Base-by-base conservation (phyloP, 2,888 invertebrate species). In the Meganola albula region DNA sequence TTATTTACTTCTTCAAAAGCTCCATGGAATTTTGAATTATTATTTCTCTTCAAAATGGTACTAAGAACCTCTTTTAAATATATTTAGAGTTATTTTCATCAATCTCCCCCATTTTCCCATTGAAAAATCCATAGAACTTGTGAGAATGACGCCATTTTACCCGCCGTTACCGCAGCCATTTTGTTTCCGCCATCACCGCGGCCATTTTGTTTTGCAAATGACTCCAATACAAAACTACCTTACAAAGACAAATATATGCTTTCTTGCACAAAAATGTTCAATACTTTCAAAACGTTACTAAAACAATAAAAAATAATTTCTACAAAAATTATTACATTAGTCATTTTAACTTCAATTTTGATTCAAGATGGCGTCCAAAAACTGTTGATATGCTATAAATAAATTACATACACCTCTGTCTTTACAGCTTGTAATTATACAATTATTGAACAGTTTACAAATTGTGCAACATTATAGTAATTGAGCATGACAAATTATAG, bases 191-290 rank as follows among this genome's bases (percentile, higher is more conserved):
- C 42, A 36, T 31, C 30, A 40, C 23, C 53, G 58, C n/a, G n/a
- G n/a, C n/a, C n/a, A n/a, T n/a, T n/a, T n/a, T n/a, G n/a, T 63
- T 63, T 65, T 63, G 62, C 75, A 68, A 62, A 71, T 53, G 63
- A 63, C 60, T 43, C 26, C 39, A 47, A 45, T 55, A 49, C 58
- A 53, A 59, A 58, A 58, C 60, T 62, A 64, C 58, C 67, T 65
- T 68, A 70, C 62, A 48, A 63, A 67, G 70, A 74, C 69, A 66
- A 69, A 63, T 63, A 68, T 60, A 72, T 65, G 66, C 62, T 62
- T 70, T 70, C 62, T 53, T 63, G 58, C 58, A 52, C 52, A 59
- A 53, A 54, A 44, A 53, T 42, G 34, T 45, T 44, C 42, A 39
- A 36, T 41, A 47, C 49, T 37, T 27, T 45, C 40, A 40, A 44